Base-by-base conservation (phyloP, 2,888 invertebrate genomes). In the Melanostoma mellinum region DNA sequence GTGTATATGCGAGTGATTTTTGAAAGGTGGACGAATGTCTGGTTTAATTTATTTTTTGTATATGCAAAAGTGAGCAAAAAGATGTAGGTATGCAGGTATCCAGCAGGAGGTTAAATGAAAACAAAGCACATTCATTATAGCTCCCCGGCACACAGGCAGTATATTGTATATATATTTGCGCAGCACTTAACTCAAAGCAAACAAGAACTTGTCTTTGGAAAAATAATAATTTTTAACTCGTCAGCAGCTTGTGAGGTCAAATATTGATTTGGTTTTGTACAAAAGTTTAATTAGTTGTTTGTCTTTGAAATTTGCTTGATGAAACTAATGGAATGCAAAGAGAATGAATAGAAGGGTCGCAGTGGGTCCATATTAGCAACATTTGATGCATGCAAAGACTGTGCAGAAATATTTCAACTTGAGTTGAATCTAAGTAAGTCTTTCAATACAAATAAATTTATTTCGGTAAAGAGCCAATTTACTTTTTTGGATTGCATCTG, bases 131-230 rank as follows among this genome's bases (percentile, higher is more conserved):
- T 20, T 20, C 20, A 20, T 20, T 20, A 20, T 20, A 20, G 20
- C 20, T 20, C 20, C 20, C 20, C 20, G 20, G 20, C 20, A 20
- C 20, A 20, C 20, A 20, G 20, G 20, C 20, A 20, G 20, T 20
- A 20, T 20, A 20, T 20, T 20, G 20, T 20, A 20, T 20, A 20
- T 86, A 82, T 87, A 78, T 87, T 87, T 86, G 78, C 82, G 58
- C 73, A 86, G 84, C 87, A 86, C 87, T 87, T 80, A 87, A 85
- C 79, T 61, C 53, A 82, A 80, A 77, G 85, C 77, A 87, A 86
- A 86, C 85, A 82, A 5, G 58, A 73, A 82, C 65, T 78, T 46
- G 74, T 63, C 52, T 82, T 82, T 65, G 78, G 55, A 77, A 81
- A 71, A 81, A 65, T 61, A 76, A 75, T 75, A 33, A 44, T 76